Evolutionary conservation across 1,140 invertebrate species (phyloP).

Genomic region (Pygmarrhopalites habei): DNA sequence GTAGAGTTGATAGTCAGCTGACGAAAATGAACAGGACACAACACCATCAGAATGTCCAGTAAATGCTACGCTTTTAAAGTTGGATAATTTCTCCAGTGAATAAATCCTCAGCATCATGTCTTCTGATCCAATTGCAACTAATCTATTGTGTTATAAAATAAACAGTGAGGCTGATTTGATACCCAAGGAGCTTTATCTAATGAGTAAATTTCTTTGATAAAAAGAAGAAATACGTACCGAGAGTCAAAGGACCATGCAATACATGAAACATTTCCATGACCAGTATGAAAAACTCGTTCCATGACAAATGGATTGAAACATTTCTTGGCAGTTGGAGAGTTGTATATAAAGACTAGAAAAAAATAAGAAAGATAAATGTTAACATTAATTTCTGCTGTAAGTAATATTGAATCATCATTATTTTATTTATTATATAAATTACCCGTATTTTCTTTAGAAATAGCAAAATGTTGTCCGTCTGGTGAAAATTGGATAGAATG

Average conservation of each 20-base stretch:
- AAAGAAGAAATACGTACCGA: slow-evolving; percentile 47
- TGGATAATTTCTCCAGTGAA: slow-evolving; percentile 62
- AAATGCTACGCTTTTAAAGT: slow-evolving; percentile 66
- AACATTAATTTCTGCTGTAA: not conserved
- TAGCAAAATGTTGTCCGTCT: slow-evolving; percentile 85
- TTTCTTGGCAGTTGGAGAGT: slow-evolving; percentile 66
- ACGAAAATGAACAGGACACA: slow-evolving; percentile 79
- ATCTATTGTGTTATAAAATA: slow-evolving; percentile 49
- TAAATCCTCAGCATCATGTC: slow-evolving; percentile 78
- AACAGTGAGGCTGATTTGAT: slow-evolving; percentile 2
- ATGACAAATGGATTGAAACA: slow-evolving; percentile 83
- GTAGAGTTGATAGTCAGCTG: slow-evolving; percentile 69
- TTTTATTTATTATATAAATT: slow-evolving; percentile 3
- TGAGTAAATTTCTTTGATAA: not conserved
- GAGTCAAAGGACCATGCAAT: slow-evolving; percentile 90
- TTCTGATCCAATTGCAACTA: slow-evolving; percentile 76
- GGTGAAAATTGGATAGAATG: slow-evolving; percentile 82
- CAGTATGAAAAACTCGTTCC: slow-evolving; percentile 63
- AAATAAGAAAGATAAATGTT: not conserved
- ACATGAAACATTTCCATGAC: slow-evolving; percentile 68
- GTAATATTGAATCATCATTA: too few species aligned
- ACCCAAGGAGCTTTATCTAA: not conserved
- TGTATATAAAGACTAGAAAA: slow-evolving; percentile 73
- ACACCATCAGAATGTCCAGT: slow-evolving; percentile 70
- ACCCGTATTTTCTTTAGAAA: slow-evolving; percentile 64